A percentile compares a stretch with the other conserved stretches of the same genome.
phyloP scores from a whole-genome alignment of 2,888 invertebrate genomes.

The Hipparchia sbordonii region DNA sequence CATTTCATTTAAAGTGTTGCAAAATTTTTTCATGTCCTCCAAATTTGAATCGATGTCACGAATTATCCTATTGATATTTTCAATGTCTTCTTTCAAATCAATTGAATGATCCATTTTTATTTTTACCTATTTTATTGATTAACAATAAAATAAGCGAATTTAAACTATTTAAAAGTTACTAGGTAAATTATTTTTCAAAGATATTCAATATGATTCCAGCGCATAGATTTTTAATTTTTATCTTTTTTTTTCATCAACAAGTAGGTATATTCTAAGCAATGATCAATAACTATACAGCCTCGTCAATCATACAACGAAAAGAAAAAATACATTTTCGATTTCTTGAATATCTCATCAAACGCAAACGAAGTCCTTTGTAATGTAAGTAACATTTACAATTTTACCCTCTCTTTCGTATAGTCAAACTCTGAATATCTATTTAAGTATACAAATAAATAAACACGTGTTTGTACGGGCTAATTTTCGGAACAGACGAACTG shows the following conservation, averaged over 20 bases:
- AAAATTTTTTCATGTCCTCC: conserved; percentile 62
- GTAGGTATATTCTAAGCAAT: background rate
- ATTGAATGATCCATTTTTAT: conserved; percentile 43
- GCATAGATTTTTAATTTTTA: background rate
- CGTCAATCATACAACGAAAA: background rate
- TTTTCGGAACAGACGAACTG: no score
- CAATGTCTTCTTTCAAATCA: conserved; percentile 52
- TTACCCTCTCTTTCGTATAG: no score
- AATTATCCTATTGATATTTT: conserved; percentile 55
- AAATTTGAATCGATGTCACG: conserved; percentile 60
- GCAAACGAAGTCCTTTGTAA: no score
- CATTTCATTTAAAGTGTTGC: conserved; percentile 66
- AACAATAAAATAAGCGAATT: no score
- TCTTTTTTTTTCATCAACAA: no score
- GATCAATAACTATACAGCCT: background rate
- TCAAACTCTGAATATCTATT: background rate
- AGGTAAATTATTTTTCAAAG: no score
- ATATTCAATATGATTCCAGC: background rate
- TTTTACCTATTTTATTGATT: conserved; percentile 24
- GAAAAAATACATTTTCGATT: background rate
- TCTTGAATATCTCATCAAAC: no score
- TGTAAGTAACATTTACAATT: no score
- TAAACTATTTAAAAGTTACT: no score
- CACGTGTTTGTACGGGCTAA: no score
- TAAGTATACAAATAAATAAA: background rate